phyloP scores from a whole-genome alignment of 2,888 invertebrate species.

The Lottia gigantea region DNA sequence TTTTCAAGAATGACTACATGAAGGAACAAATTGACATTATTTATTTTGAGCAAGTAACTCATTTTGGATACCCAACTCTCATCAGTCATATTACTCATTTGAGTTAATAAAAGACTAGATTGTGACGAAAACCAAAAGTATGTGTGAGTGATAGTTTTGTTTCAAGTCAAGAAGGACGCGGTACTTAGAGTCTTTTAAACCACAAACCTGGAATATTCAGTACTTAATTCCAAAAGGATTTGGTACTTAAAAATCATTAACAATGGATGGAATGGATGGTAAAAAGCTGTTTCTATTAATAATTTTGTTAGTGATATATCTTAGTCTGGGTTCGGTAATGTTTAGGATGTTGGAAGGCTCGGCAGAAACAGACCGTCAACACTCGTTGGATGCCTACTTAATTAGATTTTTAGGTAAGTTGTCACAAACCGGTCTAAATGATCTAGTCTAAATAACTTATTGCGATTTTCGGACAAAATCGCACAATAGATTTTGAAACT shows the following conservation, averaged over 20 bases:
- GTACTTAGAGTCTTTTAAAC: neutral
- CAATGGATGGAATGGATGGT: conserved; percentile 38
- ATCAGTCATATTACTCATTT: neutral
- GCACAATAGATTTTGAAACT: too few species aligned
- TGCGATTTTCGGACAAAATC: too few species aligned
- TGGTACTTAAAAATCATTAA: neutral
- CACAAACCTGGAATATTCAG: neutral
- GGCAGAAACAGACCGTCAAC: conserved; percentile 43
- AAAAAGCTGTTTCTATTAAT: conserved; percentile 43
- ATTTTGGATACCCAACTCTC: too few species aligned
- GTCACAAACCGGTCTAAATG: too few species aligned
- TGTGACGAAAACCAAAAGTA: too few species aligned
- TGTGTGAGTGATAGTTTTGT: neutral
- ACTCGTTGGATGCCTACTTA: conserved; percentile 37
- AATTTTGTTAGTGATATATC: conserved; percentile 42
- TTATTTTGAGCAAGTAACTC: too few species aligned
- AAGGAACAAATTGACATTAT: too few species aligned
- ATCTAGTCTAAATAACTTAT: too few species aligned
- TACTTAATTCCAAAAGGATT: too few species aligned
- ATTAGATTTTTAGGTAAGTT: conserved; percentile 45
- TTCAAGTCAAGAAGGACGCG: too few species aligned
- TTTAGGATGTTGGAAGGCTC: conserved; percentile 52
- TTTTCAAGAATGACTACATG: too few species aligned
- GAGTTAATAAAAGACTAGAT: neutral
- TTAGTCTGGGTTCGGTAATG: conserved; percentile 54